Conservation (phyloP, 2,113 vertebrate species). For the Rhagologus leucostigma region DNA sequence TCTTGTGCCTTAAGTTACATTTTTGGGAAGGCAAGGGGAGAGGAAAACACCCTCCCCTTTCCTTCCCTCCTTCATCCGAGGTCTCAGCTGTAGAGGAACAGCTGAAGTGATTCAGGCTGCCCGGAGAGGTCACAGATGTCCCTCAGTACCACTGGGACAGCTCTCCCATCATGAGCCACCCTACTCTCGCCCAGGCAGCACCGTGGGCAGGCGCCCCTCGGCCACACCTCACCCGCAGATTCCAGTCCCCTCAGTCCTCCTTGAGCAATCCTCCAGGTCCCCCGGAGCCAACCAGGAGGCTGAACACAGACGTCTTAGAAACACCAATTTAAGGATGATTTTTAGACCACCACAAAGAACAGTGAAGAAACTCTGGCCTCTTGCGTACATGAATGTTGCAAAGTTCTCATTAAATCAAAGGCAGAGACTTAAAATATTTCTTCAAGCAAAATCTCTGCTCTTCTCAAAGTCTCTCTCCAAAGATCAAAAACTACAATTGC, state of each 20-base stretch:
- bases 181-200: neutral
- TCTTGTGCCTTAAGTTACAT: neutral
- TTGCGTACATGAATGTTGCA: neutral
- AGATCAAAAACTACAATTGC: slow-evolving; percentile 33
- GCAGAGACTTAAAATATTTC: slow-evolving; percentile 17
- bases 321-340: accelerated
- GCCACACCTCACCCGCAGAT: neutral
- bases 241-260: neutral
- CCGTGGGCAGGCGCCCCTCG: accelerated
- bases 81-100: neutral
- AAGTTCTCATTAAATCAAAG: slow-evolving; percentile 34
- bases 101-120: neutral
- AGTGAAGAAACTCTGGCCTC: neutral
- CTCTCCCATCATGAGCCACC: accelerated
- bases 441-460: slow-evolving; percentile 11
- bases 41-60: neutral
- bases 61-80: neutral
- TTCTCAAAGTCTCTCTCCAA: neutral
- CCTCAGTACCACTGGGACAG: accelerated
- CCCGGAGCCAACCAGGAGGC: neutral
- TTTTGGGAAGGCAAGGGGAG: neutral
- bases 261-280: neutral
- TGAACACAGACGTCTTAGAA: neutral
- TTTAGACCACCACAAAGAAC: neutral
- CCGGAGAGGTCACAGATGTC: neutral